Base-by-base conservation (phyloP, 2,797 vertebrate genomes). In the Amphiprion clarkii region DNA sequence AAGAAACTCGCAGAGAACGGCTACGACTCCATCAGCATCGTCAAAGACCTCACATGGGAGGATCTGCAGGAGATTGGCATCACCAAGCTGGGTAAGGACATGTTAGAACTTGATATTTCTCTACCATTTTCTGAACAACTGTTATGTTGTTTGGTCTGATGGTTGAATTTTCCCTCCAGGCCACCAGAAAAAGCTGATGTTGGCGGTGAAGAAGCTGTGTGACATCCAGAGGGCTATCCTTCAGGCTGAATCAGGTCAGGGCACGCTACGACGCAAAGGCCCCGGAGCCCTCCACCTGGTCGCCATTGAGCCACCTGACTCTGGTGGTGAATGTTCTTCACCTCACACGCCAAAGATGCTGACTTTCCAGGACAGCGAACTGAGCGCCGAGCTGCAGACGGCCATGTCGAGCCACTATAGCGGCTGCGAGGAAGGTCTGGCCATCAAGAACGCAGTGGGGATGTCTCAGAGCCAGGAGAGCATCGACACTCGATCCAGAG, bases 121-220 rank as follows among this genome's bases (percentile, higher is more conserved):
- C 29, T 0, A 3, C 0, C 6, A 0, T 23, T 54, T 4, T 58
- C 6, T 12, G 0, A 6, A 0, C 19, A 6, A 52, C 31, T 8
- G 19, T 4, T 11, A 0, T 3, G 0, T 0, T 0, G 5, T 23
- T 5, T 29, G 27, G 17, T 76, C 1, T 67, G 13, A 51, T 40
- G 0, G 8, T 5, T 57, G 8, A 0, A 3, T 27, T 31, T 80
- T 52, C 7, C 33, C 67, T 40, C 1, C 89, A 99, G 98, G 98
- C 13, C 98, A 99, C 84, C 98, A 99, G 91, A 99, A 99, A 94
- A 99, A 99, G 95, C 94, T 99, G 80, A 98, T 99, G 96, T 76
- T 99, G 84, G 97, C 97, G 0, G 98, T 99, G 73, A 98, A 95
- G 93, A 96, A 96, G 85, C 93, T 99, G 76, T 95, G 90, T 42